These are phyloP conservation scores for Acrobasis repandana DNA, from an alignment of 2,888 invertebrate genomes.

Conservation along the genomic window DNA sequence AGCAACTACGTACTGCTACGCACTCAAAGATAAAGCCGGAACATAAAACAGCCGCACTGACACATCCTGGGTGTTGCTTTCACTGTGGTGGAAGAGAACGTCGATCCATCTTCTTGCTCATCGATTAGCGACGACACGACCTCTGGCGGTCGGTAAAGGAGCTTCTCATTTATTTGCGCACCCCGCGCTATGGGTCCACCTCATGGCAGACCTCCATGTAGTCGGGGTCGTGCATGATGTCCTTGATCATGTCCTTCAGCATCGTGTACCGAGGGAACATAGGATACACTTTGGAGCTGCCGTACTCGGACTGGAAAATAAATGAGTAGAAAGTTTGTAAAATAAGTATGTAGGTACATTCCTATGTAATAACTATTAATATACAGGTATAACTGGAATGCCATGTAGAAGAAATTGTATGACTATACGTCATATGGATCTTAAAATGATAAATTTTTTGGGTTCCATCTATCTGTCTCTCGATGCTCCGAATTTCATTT, in stretches of 20 bases:
- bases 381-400: no score
- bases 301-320: slow-evolving; percentile 90
- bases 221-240: slow-evolving; percentile 97
- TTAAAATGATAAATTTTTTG: no score
- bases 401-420: no score
- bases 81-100: slow-evolving; percentile 39
- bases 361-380: no score
- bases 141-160: slow-evolving; percentile 74
- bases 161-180: slow-evolving; percentile 80
- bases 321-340: neutral
- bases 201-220: slow-evolving; percentile 98
- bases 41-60: slow-evolving; percentile 18
- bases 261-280: slow-evolving; percentile 97
- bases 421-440: no score
- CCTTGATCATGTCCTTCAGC: slow-evolving; percentile 98
- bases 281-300: slow-evolving; percentile 95
- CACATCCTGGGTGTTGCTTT: slow-evolving; percentile 26
- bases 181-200: slow-evolving; percentile 88
- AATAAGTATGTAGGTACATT: neutral
- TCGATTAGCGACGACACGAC: slow-evolving; percentile 70
- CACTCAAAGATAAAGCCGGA: slow-evolving; percentile 2
- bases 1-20: slow-evolving; percentile 12
- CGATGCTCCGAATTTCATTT: no score
- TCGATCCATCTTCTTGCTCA: slow-evolving; percentile 35
- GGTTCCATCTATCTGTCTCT: no score